Conservation (phyloP, 2,888 invertebrate genomes). For the Cheilosia urbana region DNA sequence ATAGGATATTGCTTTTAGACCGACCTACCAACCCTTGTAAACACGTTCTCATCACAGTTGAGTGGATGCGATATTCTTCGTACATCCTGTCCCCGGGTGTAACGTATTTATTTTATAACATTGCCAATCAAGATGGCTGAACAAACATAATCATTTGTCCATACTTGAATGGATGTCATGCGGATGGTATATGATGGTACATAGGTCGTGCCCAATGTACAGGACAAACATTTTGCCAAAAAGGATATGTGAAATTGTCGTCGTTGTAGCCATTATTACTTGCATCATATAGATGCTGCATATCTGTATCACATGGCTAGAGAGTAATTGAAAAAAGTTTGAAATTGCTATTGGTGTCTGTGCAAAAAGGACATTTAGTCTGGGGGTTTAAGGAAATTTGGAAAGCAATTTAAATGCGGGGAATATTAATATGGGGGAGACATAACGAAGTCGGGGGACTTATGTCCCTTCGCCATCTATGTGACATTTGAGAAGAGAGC, state of each 20-base stretch:
- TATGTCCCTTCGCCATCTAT: too few species aligned
- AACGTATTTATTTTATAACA: slow-evolving; percentile 84
- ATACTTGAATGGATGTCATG: slow-evolving; percentile 60
- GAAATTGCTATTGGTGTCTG: slow-evolving; percentile 46
- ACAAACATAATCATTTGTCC: slow-evolving; percentile 83
- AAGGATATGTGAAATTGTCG: slow-evolving; percentile 54
- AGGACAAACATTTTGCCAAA: slow-evolving; percentile 61
- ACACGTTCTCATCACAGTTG: slow-evolving; percentile 57
- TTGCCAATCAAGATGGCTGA: slow-evolving; percentile 84
- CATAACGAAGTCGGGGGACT: too few species aligned
- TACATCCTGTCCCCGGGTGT: slow-evolving; percentile 68
- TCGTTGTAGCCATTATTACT: slow-evolving; percentile 24
- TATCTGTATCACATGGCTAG: slow-evolving; percentile 3
- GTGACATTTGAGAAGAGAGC: too few species aligned
- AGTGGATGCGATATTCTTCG: slow-evolving; percentile 59
- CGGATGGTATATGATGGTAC: slow-evolving; percentile 26
- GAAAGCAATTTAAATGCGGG: slow-evolving; percentile 8
- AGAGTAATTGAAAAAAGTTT: slow-evolving; percentile 38
- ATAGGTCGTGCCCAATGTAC: slow-evolving; percentile 38
- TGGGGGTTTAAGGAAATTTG: slow-evolving; percentile 16
- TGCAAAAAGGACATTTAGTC: not conserved
- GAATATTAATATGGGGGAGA: too few species aligned
- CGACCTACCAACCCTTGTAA: slow-evolving; percentile 44
- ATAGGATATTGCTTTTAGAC: slow-evolving; percentile 61
- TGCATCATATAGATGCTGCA: not conserved